A percentile compares a stretch with the other conserved stretches of the same genome.
Conservation (phyloP, 2,113 vertebrate genomes). For the Gobio gobio region DNA sequence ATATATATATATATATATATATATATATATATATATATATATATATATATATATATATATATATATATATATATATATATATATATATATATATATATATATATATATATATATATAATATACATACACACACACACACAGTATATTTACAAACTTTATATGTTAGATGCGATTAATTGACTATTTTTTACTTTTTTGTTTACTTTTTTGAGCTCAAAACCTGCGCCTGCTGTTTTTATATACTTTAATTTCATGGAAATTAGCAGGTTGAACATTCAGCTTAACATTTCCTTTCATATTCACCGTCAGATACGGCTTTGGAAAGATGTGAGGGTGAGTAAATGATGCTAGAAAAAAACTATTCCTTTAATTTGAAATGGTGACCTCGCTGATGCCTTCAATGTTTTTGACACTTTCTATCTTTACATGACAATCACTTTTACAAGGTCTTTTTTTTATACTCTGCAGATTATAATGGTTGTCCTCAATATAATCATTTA, state of each 20-base stretch:
- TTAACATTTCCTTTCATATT: background rate
- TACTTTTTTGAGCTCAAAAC: no score
- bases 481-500: constrained; percentile 69
- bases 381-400: constrained; percentile 72
- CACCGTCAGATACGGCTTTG: background rate
- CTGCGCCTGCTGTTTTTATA: no score
- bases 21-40: no score
- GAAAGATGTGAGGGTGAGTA: background rate
- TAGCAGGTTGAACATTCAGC: background rate
- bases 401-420: constrained; percentile 77
- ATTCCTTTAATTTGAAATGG: constrained; percentile 57
- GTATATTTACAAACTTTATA: no score
- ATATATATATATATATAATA: no score
- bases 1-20: no score
- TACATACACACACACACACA: no score
- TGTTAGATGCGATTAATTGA: no score
- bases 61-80: no score
- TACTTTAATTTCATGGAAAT: background rate
- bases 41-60: no score
- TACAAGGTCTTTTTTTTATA: constrained; percentile 66
- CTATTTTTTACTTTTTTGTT: no score
- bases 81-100: no score
- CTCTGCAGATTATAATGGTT: constrained; percentile 61
- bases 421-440: constrained; percentile 80
- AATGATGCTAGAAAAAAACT: background rate